Conservation (phyloP, 2,888 invertebrate genomes). For the Limnephilus auricula region DNA sequence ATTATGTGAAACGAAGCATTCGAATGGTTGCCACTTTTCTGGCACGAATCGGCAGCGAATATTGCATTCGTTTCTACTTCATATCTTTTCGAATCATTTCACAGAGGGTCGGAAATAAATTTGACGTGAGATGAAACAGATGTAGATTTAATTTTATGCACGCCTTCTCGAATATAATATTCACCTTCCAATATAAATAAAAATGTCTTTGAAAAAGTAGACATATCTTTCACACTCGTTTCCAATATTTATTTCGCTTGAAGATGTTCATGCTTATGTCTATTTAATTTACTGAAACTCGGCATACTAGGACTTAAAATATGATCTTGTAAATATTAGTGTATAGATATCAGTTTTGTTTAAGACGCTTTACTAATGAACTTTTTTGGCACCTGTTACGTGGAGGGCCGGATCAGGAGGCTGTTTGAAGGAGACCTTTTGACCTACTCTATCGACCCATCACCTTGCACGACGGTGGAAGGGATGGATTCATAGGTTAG, state of each 20-base stretch:
- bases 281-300: no score
- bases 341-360: no score
- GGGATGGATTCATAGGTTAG: no score
- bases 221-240: background rate
- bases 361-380: no score
- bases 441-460: no score
- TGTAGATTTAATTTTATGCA: background rate
- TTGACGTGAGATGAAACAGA: background rate
- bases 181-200: background rate
- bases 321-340: no score
- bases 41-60: background rate
- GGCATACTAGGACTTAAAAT: no score
- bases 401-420: no score
- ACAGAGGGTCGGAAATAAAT: background rate
- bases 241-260: background rate
- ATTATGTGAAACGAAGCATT: conserved; percentile 13
- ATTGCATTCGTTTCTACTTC: background rate
- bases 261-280: background rate
- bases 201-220: background rate
- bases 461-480: no score
- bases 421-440: no score
- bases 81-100: background rate
- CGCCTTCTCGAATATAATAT: background rate
- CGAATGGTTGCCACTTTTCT: conserved; percentile 7
- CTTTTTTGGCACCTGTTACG: no score